Conservation (phyloP, 2,113 vertebrate genomes). For the Pavo muticus region DNA sequence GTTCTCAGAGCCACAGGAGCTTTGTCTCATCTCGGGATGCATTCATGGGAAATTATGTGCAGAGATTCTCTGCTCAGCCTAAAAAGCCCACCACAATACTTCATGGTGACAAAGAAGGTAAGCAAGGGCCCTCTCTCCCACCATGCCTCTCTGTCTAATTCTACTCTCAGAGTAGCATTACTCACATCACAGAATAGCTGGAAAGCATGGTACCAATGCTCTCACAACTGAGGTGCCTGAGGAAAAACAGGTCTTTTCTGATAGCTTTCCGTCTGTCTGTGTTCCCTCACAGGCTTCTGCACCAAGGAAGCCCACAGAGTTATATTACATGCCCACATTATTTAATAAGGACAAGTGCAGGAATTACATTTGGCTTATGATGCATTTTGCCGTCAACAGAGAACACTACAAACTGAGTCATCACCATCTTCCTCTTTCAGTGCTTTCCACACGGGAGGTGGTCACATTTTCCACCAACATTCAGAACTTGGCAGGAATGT, state of each 20-base stretch:
- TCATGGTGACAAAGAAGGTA: background rate
- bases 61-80: background rate
- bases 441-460: background rate
- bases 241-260: background rate
- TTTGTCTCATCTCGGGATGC: fast-evolving
- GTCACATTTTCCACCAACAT: background rate
- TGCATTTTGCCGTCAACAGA: conserved; percentile 13
- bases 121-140: background rate
- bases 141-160: fast-evolving
- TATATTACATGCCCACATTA: background rate
- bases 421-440: background rate
- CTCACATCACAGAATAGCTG: background rate
- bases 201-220: background rate
- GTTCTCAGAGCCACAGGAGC: background rate
- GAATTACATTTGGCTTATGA: background rate
- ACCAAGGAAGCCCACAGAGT: background rate
- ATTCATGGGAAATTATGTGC: background rate
- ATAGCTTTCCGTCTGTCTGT: conserved; percentile 36
- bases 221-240: background rate
- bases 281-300: background rate
- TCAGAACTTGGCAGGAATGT: background rate
- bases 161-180: background rate
- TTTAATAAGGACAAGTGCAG: background rate
- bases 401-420: conserved; percentile 8
- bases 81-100: background rate